Base-by-base conservation (phyloP, 92 coral and sea anemone genomes). In the Umimayanthus kanabou region DNA sequence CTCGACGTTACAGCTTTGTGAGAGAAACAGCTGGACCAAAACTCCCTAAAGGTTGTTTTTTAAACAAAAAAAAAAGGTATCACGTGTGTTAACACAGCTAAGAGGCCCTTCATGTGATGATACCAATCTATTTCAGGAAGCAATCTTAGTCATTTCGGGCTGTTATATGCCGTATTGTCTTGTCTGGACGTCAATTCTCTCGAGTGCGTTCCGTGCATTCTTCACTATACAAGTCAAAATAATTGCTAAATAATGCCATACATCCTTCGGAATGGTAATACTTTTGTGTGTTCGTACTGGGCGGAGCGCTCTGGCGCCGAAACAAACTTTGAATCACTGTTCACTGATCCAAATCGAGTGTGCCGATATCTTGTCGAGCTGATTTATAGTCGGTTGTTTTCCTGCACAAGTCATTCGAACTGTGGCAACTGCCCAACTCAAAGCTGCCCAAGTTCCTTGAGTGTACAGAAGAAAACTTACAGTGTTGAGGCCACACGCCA, bases 231-330 rank as follows among this genome's bases (percentile, higher is more conserved):
- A 83, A 83, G 61, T 71, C 14, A 50, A 49, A 47, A 70, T 83
- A 83, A 83, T 83, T 83, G 79, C 61, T 83, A 53, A 83, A 67
- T 83, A 83, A 83, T 71, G 22, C 42, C 77, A 7, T 78, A 71
- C 66, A 67, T 83, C 87, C 57, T 72, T 69, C 2, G 65, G 78
- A 67, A 83, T 83, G 11, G 87, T 71, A 83, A 83, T 26, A 83
- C 77, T 70, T 83, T 69, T 83, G 87, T 83, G 78, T 83, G 45
- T 69, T 40, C 15, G 18, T 16, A 43, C 16, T 69, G 87, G 87
- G 87, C 87, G 87, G 87, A 83, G 87, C 87, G 22, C 65, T 20
- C 15, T 45, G 87, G 87, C 87, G 87, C 87, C 87, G 42, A 26
- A 69, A 71, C 43, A 83, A 28, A 58, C 78, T 69, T 70, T 45